A percentile compares a stretch with the other conserved stretches of the same genome.
These are phyloP conservation scores for Iselma pallidipennis DNA, from an alignment of 2,888 invertebrate species.

Conservation along the genomic window DNA sequence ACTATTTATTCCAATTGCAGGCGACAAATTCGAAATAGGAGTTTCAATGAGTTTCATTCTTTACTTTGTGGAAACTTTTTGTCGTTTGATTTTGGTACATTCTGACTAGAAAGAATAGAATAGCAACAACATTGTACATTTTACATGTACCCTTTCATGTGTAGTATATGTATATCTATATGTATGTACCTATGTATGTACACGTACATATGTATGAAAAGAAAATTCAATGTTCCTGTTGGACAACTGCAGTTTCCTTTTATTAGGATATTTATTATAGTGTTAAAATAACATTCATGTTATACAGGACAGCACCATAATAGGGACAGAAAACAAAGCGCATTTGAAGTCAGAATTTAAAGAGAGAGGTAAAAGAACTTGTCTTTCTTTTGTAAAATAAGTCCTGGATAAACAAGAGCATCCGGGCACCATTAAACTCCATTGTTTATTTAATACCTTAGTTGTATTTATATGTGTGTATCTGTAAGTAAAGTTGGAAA, in stretches of 20 bases:
- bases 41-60: background rate
- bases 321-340: constrained; percentile 7
- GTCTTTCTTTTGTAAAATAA: constrained; percentile 12
- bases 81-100: background rate
- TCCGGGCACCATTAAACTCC: constrained; percentile 6
- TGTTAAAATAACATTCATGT: constrained; percentile 7
- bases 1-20: background rate
- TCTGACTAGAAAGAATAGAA: background rate
- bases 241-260: background rate
- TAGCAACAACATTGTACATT: background rate
- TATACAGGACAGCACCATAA: constrained; percentile 1
- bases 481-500: constrained; percentile 5
- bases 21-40: background rate
- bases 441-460: constrained; percentile 20
- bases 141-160: background rate
- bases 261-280: constrained; percentile 3
- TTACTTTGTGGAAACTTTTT: background rate
- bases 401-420: constrained; percentile 14
- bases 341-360: constrained; percentile 9
- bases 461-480: constrained; percentile 4
- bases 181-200: too few relatives aligned
- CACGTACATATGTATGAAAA: background rate
- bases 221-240: background rate
- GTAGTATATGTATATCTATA: too few relatives aligned
- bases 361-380: constrained; percentile 6